Percentiles rank a stretch among this genome's conserved stretches.
phyloP scores from a whole-genome alignment of 2,113 vertebrate species.

The Fulica atra region DNA sequence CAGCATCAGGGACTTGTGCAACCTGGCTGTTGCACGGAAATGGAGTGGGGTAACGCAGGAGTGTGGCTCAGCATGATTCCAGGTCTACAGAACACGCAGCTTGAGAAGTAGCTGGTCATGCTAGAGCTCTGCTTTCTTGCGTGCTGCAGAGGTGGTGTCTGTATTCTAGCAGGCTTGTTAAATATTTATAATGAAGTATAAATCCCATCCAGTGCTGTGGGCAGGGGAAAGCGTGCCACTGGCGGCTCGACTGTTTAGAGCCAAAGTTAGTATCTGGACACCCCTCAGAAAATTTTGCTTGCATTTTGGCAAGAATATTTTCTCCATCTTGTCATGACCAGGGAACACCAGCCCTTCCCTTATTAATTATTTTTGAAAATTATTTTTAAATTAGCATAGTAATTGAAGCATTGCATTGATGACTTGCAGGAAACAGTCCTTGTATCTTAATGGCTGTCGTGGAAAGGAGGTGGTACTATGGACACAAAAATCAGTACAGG shows the following conservation, averaged over 20 bases:
- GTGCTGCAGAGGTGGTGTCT: background rate
- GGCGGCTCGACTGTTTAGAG: background rate
- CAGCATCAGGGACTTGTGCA: rapidly evolving
- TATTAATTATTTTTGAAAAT: background rate
- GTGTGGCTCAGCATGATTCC: rapidly evolving
- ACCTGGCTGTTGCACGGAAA: background rate
- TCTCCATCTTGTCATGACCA: background rate
- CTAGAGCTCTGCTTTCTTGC: background rate
- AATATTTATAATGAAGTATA: background rate
- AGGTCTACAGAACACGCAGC: background rate
- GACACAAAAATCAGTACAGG: background rate
- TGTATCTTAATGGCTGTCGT: background rate
- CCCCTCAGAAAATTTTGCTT: background rate
- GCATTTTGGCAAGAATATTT: background rate
- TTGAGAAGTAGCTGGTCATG: background rate
- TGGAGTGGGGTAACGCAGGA: background rate
- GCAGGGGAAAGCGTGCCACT: background rate
- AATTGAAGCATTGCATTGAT: background rate
- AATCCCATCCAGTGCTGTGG: background rate
- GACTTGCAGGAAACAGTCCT: background rate
- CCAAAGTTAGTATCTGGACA: background rate
- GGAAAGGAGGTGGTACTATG: background rate
- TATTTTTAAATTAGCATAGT: background rate
- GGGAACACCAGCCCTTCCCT: background rate
- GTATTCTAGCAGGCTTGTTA: background rate